Evolutionary conservation across 2,113 vertebrate genomes (phyloP), one percentile per base, ranked within the genome.

Genomic region (Phasianus colchicus): DNA sequence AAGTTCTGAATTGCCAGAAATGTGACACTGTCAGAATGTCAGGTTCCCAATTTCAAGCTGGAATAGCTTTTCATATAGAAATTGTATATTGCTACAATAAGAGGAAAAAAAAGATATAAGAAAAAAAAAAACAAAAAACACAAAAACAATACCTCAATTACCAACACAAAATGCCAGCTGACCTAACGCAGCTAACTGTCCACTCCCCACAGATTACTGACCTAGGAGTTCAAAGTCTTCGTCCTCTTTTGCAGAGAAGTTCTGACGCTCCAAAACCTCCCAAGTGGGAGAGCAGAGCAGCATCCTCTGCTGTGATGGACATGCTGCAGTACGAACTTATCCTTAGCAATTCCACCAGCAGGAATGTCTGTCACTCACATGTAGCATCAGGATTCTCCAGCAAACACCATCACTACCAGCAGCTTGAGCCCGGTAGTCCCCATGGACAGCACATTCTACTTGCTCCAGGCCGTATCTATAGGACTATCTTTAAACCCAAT

Each of bases 391-490:
- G 22, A 45, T 91, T 12, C 57, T 83, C 64, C 13, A 45, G 42
- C 32, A 88, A 64, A 54, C 42, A 13, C 11, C 3, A n/a, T 16
- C 15, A 43, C 15, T 0, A 3, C 2, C 50, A 13, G 36, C 9
- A 61, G 30, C 20, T 79, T 16, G 6, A 55, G 43, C 11, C 88
- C 58, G 76, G 66, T 0, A 0, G 58, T 8, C 55, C 64, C 52
- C 66, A 4, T 10, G 38, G 6, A 4, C 54, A 54, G 13, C 0
- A 34, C 10, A 0, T 1, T 48, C 8, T 67, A 30, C 13, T 58
- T 40, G 6, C 72, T 34, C 14, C 29, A 7, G 0, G 0, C n/a
- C 34, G 24, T 5, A 7, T 9, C 82, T 66, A 13, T 1, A 80
- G 11, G 22, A 17, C 70, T 50, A 18, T 36, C 81, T 69, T 42